Percentiles rank a stretch among this genome's conserved stretches.
phyloP scores from a whole-genome alignment of 2,797 vertebrate genomes.

The Muscicapa comitata region DNA sequence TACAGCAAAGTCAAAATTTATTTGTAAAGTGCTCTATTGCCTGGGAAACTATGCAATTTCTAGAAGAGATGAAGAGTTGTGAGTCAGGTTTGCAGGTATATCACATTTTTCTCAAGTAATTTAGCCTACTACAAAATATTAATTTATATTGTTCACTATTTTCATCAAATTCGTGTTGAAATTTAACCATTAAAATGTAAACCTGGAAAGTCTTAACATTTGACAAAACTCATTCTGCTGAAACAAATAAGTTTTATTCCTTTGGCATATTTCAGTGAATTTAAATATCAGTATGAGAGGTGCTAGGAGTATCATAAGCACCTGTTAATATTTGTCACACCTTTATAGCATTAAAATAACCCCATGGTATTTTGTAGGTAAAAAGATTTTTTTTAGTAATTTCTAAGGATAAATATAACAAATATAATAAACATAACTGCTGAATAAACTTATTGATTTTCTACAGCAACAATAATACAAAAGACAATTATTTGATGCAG shows the following conservation, averaged over 20 bases:
- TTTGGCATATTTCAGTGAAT: background rate
- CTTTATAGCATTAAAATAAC: background rate
- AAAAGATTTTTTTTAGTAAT: background rate
- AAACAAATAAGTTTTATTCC: background rate
- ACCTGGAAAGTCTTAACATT: background rate
- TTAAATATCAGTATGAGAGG: background rate
- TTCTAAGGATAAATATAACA: background rate
- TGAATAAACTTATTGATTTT: background rate
- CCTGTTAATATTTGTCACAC: background rate
- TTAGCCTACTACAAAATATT: background rate
- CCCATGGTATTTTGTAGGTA: background rate
- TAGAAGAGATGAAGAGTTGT: background rate
- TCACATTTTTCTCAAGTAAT: background rate
- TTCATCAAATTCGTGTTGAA: background rate
- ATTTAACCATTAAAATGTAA: background rate
- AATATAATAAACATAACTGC: background rate
- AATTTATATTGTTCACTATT: background rate
- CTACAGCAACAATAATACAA: background rate
- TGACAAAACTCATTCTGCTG: background rate
- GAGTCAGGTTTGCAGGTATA: background rate
- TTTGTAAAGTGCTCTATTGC: background rate
- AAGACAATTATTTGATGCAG: background rate
- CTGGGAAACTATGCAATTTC: background rate
- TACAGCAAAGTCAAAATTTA: background rate
- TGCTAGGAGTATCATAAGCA: accelerated